Evolutionary conservation across 2,888 invertebrate species (phyloP).

Genomic region (Mesoligia furuncula): DNA sequence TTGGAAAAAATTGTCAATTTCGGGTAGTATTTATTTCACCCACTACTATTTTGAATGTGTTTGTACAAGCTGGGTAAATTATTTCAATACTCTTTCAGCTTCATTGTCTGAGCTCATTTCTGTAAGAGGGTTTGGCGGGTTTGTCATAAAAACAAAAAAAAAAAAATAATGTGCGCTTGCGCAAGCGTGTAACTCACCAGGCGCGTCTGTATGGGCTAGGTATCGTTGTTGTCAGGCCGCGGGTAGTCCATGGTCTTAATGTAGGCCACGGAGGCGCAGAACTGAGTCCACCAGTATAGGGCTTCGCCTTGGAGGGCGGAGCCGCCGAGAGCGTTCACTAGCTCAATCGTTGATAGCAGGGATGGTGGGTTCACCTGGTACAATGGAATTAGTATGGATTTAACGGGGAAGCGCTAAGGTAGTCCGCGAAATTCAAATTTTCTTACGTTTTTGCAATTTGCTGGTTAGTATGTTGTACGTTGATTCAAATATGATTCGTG

Average conservation of each 20-base stretch:
- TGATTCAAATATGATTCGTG: too few species aligned
- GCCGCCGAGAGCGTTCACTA: constrained; percentile 97
- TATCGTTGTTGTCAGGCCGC: constrained; percentile 69
- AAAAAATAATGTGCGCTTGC: neutral
- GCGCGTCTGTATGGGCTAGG: constrained; percentile 81
- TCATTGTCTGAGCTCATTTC: neutral
- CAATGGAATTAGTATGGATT: neutral
- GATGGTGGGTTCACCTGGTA: constrained; percentile 97
- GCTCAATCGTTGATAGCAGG: constrained; percentile 98
- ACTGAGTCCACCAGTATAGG: constrained; percentile 99
- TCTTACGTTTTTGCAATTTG: too few species aligned
- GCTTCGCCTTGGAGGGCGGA: constrained; percentile 96
- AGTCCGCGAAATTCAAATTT: too few species aligned
- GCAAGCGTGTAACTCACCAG: constrained; percentile 64
- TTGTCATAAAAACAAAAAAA: neutral
- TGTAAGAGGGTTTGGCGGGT: neutral
- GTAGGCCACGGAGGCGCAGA: constrained; percentile 98
- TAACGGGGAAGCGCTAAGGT: too few species aligned
- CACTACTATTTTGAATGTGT: too few species aligned
- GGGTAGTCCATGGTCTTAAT: constrained; percentile 99
- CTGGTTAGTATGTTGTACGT: too few species aligned
- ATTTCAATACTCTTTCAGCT: neutral
- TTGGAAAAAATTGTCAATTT: too few species aligned
- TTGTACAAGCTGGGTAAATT: too few species aligned
- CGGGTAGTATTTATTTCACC: too few species aligned